Base-by-base conservation (phyloP, 2,113 vertebrate species). In the Stictonetta naevosa region DNA sequence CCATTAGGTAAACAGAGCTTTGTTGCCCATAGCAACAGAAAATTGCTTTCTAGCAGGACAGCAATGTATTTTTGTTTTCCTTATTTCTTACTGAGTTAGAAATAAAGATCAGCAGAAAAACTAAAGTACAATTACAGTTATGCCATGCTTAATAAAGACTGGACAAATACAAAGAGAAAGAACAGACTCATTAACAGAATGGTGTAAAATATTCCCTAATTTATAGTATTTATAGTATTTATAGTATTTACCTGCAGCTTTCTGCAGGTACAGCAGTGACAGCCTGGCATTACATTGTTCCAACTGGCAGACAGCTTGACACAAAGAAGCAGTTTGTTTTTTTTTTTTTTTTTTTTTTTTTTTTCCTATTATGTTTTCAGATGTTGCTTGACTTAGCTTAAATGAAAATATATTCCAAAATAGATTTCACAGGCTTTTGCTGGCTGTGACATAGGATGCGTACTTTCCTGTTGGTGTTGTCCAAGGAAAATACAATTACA, bases 11-110 rank as follows among this genome's bases (percentile, higher is more conserved):
- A 95, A 94, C 75, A 88, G 80, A 88, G 72, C 31, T 95, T 95
- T 75, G 95, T 96, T 93, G 79, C 92, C 83, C 19, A 0, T 97
- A 91, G 96, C 95, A 96, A 97, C 93, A 90, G 86, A 93, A 95
- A 92, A 92, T 67, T 96, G 50, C 74, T 44, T 92, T 96, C 60
- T 67, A 80, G 50, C 22, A 72, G 75, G 44, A 88, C 81, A 85
- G 82, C 53, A 77, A 88, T 67, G 46, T 90, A 62, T 87, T 96
- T 95, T 77, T 90, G 8, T 55, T 96, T 77, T 44, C 11, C n/a
- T 91, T 94, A 31, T 95, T 96, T 88, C 34, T 79, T 77, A 86
- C 46, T 74, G 93, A 93, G 50, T 87, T 91, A 79, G 77, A 94
- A 96, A 81, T 50, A 71, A 95, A 86, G 42, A 93, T 74, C 62